A percentile compares a stretch with the other conserved stretches of the same genome.
These are phyloP conservation scores for Tricholaema leucomelas DNA, from an alignment of 2,113 vertebrate genomes.

Conservation along the genomic window DNA sequence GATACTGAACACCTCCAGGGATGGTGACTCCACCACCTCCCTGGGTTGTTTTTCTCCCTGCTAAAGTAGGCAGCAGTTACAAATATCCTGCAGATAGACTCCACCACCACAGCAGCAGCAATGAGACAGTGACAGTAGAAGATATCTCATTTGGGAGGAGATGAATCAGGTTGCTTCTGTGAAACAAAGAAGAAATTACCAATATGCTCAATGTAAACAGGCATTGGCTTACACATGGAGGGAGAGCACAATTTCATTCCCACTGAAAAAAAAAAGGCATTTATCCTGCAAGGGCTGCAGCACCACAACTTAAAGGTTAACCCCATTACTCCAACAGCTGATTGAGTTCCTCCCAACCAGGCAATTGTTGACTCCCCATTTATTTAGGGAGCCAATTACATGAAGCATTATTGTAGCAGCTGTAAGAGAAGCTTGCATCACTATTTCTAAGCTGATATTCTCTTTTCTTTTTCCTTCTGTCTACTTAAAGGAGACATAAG, in stretches of 20 bases:
- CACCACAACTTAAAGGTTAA: not conserved
- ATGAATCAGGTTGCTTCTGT: not conserved
- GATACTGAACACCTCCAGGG: no score
- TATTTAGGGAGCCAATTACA: not conserved
- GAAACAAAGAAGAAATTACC: not conserved
- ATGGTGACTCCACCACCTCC: no score
- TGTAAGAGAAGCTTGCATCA: not conserved
- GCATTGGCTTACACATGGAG: rapidly evolving
- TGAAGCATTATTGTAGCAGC: not conserved
- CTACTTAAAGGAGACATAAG: not conserved
- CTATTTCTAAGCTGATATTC: not conserved
- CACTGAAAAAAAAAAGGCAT: not conserved
- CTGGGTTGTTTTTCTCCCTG: not conserved
- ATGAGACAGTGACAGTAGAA: not conserved
- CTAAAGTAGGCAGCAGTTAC: not conserved
- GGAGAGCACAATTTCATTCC: not conserved
- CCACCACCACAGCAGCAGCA: not conserved
- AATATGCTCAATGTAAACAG: not conserved
- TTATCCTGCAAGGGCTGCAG: not conserved
- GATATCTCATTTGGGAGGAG: not conserved
- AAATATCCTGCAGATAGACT: not conserved
- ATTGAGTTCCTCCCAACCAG: not conserved
- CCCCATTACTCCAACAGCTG: not conserved
- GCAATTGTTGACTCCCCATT: not conserved
- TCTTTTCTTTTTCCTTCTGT: not conserved